Percentiles rank a stretch among this genome's conserved stretches.
Conservation (phyloP, 2,888 invertebrate genomes). For the Fissipunctia ypsillon region DNA sequence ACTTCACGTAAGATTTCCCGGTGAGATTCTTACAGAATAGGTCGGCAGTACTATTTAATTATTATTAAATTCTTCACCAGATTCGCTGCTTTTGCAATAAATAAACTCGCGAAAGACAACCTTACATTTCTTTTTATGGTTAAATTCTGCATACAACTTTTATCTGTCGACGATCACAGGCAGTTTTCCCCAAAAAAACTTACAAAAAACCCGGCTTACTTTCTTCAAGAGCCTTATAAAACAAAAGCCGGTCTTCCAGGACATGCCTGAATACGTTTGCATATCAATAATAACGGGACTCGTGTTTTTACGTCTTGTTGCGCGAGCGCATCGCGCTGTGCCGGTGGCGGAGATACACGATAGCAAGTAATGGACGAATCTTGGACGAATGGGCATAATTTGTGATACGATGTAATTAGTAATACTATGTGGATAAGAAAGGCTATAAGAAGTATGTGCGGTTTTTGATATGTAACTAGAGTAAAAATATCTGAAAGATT, state of each 20-base stretch:
- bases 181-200: slow-evolving; percentile 39
- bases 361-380: slow-evolving; percentile 27
- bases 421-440: not conserved
- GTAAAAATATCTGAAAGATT: not conserved
- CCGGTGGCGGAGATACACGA: slow-evolving; percentile 59
- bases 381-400: slow-evolving; percentile 20
- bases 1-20: too few species aligned
- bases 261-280: slow-evolving; percentile 58
- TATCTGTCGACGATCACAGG: not conserved
- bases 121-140: not conserved
- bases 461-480: not conserved
- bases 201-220: slow-evolving; percentile 10
- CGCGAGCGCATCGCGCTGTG: slow-evolving; percentile 47
- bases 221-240: slow-evolving; percentile 7
- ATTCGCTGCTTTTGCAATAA: not conserved
- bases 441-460: too few species aligned
- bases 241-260: slow-evolving; percentile 38
- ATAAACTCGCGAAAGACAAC: not conserved
- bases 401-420: slow-evolving; percentile 11
- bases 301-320: slow-evolving; percentile 52
- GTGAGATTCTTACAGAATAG: too few species aligned
- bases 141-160: not conserved
- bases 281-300: slow-evolving; percentile 65
- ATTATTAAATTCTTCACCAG: not conserved
- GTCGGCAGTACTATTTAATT: too few species aligned